A percentile compares a stretch with the other conserved stretches of the same genome.
These are phyloP conservation scores for Chrysocyon brachyurus DNA, from an alignment of 2,797 vertebrate genomes.

Conservation along the genomic window DNA sequence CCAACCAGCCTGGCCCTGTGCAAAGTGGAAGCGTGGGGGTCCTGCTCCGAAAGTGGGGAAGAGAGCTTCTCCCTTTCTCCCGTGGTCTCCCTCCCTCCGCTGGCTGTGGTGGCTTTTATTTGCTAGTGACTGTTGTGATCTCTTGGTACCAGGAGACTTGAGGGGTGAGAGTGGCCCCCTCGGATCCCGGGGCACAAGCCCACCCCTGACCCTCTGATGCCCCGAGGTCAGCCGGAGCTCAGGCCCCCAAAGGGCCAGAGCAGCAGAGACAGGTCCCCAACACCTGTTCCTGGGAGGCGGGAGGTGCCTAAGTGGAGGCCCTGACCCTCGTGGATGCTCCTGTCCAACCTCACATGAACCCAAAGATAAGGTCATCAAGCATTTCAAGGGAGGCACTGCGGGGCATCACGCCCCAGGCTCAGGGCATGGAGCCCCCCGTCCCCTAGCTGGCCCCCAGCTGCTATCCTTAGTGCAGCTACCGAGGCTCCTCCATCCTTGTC, in stretches of 20 bases:
- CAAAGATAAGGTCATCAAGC: not conserved
- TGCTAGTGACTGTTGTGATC: not conserved
- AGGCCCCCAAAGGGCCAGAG: not conserved
- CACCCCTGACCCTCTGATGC: fast-evolving
- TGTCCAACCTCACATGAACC: not conserved
- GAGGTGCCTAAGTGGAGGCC: fast-evolving
- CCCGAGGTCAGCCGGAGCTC: not conserved
- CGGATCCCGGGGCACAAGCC: fast-evolving
- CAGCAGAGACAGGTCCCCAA: not conserved
- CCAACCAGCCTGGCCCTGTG: not conserved
- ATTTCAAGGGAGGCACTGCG: not conserved
- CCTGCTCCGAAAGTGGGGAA: not conserved
- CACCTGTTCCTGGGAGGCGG: not conserved
- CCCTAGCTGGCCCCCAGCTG: fast-evolving
- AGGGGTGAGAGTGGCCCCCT: not conserved
- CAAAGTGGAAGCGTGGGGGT: not conserved
- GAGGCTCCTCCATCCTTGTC: not conserved
- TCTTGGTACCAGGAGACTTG: not conserved
- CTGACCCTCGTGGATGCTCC: too few species aligned
- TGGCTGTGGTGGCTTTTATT: fast-evolving
- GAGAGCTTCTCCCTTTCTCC: not conserved
- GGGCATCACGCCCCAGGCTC: not conserved
- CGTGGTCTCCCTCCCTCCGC: not conserved
- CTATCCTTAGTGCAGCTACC: not conserved
- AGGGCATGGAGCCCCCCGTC: not conserved